phyloP scores from a whole-genome alignment of 37 sponge, comb jelly and placozoan species.

The Cladorhizidae sp. region DNA sequence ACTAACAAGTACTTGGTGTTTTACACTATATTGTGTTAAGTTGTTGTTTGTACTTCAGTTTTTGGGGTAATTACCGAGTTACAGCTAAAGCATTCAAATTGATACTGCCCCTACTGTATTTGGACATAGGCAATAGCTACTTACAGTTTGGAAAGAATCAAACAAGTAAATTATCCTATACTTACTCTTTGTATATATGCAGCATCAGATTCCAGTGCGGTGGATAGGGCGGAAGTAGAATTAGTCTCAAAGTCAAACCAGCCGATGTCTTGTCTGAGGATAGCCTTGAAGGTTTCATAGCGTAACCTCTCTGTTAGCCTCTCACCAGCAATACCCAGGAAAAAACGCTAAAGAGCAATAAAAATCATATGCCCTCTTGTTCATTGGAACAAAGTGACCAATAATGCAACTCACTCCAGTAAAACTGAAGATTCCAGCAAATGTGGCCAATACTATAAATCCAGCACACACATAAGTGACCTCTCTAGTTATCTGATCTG shows the following conservation, averaged over 20 bases:
- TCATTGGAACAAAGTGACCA: neutral
- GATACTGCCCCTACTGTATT: too few relatives aligned
- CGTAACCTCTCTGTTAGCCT: slow-evolving; percentile 78
- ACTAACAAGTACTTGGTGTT: too few relatives aligned
- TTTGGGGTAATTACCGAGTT: too few relatives aligned
- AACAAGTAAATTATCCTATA: too few relatives aligned
- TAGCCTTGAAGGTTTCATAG: slow-evolving; percentile 64
- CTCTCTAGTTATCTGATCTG: slow-evolving; percentile 16
- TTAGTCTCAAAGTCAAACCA: slow-evolving; percentile 82
- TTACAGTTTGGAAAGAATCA: too few relatives aligned
- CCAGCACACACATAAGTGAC: neutral
- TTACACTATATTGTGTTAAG: too few relatives aligned
- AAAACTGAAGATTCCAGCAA: slow-evolving; percentile 30
- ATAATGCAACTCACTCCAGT: slow-evolving; percentile 28
- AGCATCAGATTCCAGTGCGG: slow-evolving; percentile 88
- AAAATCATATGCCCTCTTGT: neutral
- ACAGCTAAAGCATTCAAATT: too few relatives aligned
- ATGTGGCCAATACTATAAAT: slow-evolving; percentile 47
- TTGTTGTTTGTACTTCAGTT: too few relatives aligned
- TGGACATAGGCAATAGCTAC: too few relatives aligned
- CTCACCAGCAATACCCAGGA: slow-evolving; percentile 72
- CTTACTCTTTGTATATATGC: slow-evolving; percentile 88
- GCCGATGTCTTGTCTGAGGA: slow-evolving; percentile 78
- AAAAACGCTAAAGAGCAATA: slow-evolving; percentile 34
- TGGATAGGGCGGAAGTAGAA: slow-evolving; percentile 81